These are phyloP conservation scores for Sphaeridia pumilis DNA, from an alignment of 2,888 invertebrate genomes.

Conservation along the genomic window DNA sequence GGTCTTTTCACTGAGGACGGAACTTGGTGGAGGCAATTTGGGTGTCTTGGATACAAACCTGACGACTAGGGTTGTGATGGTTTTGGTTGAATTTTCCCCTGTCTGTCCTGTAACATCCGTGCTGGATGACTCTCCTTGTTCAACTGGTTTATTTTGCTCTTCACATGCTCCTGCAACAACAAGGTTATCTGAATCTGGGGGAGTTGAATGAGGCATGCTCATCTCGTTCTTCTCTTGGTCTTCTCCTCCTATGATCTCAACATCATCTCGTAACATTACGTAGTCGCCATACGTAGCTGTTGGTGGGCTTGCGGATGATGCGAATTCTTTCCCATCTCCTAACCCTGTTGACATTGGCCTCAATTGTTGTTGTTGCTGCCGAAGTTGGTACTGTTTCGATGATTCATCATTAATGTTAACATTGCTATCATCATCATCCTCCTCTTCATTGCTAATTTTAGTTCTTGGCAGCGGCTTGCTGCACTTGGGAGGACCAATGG, in stretches of 20 bases:
- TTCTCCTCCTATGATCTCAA: no score
- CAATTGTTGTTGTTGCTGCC: neutral
- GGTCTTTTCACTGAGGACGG: neutral
- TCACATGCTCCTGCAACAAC: constrained; percentile 21
- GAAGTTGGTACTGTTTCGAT: neutral
- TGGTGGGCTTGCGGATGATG: no score
- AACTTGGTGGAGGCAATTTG: no score
- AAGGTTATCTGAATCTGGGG: constrained; percentile 11
- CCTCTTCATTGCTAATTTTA: neutral
- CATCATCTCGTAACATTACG: no score
- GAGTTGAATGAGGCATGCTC: no score
- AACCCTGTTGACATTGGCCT: constrained; percentile 1
- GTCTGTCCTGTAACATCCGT: constrained; percentile 13
- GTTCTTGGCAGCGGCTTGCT: neutral
- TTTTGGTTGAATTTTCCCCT: no score
- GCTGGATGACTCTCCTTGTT: constrained; percentile 10
- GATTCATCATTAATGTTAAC: neutral
- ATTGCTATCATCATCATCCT: neutral
- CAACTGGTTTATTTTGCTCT: constrained; percentile 4
- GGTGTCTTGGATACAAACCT: constrained; percentile 19
- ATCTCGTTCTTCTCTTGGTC: no score
- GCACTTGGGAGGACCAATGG: neutral
- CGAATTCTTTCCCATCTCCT: neutral
- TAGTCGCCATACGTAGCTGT: no score
- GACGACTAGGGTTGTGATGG: neutral